These are phyloP conservation scores for Gymnoscopelus microlampas DNA, from an alignment of 2,797 vertebrate species.

Conservation along the genomic window DNA sequence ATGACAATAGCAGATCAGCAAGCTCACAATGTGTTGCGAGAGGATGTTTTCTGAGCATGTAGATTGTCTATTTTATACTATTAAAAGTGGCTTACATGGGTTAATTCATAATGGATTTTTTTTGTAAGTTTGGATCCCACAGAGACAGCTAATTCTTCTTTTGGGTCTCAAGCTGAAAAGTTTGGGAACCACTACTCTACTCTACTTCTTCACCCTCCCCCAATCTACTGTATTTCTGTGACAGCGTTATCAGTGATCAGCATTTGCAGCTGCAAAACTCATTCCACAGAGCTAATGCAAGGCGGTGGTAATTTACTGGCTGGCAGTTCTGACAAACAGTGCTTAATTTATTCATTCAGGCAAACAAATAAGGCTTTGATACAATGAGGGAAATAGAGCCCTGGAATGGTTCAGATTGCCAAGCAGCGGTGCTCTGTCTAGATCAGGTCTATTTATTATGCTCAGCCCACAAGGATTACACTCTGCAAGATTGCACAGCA, in stretches of 20 bases:
- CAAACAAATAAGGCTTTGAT: constrained; percentile 38
- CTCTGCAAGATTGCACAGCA: constrained; percentile 7
- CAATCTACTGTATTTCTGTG: neutral
- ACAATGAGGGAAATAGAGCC: neutral
- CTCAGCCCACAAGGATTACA: constrained; percentile 2
- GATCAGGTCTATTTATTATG: constrained; percentile 21
- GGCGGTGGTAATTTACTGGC: constrained; percentile 6
- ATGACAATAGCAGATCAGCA: no score
- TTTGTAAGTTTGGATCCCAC: no score
- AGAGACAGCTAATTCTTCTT: no score
- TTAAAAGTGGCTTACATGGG: no score
- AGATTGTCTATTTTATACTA: no score
- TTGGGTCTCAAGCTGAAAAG: no score
- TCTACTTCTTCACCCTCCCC: constrained; percentile 23
- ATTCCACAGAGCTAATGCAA: constrained; percentile 6
- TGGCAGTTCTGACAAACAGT: constrained; percentile 25
- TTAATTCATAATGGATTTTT: no score
- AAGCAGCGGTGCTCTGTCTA: neutral
- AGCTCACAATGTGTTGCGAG: no score
- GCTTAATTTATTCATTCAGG: constrained; percentile 21
- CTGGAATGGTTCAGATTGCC: neutral
- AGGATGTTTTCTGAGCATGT: no score
- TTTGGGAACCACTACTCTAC: neutral
- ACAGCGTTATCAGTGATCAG: constrained; percentile 23
- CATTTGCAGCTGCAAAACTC: neutral